Percentiles rank a stretch among this genome's conserved stretches.
phyloP scores from a whole-genome alignment of 2,797 vertebrate species.

The Tragelaphus eurycerus region DNA sequence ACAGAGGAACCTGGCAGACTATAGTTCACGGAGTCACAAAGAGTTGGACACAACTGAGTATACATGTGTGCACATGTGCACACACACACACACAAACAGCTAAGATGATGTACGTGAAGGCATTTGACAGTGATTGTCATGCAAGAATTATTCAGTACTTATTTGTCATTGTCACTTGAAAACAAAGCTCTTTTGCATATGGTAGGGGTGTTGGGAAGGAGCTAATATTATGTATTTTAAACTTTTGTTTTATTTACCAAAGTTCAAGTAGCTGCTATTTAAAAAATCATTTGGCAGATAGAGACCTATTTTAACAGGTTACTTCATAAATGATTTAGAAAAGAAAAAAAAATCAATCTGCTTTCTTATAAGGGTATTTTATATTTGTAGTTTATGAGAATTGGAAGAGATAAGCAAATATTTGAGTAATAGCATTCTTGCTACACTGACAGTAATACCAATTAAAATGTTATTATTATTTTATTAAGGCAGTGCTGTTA shows the following conservation, averaged over 20 bases:
- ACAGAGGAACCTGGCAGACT: not conserved
- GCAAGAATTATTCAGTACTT: not conserved
- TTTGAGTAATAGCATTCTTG: conserved; percentile 42
- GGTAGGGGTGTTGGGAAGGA: not conserved
- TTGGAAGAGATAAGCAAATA: not conserved
- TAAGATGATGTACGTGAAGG: not conserved
- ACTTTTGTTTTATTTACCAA: not conserved
- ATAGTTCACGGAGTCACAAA: not conserved
- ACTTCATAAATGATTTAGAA: not conserved
- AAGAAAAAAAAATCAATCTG: not conserved
- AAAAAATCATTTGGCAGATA: not conserved
- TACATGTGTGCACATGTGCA: not conserved
- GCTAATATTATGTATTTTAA: not conserved
- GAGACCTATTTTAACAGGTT: not conserved
- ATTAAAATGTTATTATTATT: conserved; percentile 56
- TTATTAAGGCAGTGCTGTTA: conserved; percentile 42
- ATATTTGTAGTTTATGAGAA: not conserved
- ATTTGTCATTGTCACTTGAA: not conserved
- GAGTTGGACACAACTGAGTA: not conserved
- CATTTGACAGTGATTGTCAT: not conserved
- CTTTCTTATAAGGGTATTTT: not conserved
- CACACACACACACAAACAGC: not conserved
- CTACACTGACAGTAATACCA: not conserved
- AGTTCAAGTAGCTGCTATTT: not conserved
- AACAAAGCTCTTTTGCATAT: not conserved